phyloP scores from a whole-genome alignment of 2,797 vertebrate species.

The Uromys caudimaculatus region DNA sequence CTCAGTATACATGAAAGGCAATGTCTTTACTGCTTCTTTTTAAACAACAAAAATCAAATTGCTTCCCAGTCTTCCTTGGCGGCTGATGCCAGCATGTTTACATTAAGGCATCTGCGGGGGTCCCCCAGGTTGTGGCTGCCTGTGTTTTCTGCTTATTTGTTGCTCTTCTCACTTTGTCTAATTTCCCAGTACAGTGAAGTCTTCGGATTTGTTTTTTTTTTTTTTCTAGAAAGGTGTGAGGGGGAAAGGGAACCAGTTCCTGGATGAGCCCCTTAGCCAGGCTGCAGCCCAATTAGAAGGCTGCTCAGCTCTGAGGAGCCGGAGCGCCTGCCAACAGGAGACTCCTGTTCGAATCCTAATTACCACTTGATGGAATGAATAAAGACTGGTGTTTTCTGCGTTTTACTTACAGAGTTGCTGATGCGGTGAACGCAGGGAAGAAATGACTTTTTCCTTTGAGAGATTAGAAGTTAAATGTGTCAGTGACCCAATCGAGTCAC shows the following conservation, averaged over 20 bases:
- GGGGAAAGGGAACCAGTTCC: constrained; percentile 57
- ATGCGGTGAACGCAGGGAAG: constrained; percentile 79
- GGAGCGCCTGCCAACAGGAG: constrained; percentile 69
- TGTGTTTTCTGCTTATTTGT: constrained; percentile 30
- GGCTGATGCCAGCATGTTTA: constrained; percentile 52
- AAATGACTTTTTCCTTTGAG: constrained; percentile 67
- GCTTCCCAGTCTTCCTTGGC: constrained; percentile 9
- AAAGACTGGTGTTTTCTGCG: constrained; percentile 76
- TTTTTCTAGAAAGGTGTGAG: constrained; percentile 67
- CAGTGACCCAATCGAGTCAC: not conserved
- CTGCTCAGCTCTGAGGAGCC: constrained; percentile 82
- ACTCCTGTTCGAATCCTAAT: constrained; percentile 84
- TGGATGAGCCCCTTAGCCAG: constrained; percentile 63
- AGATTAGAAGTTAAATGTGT: constrained; percentile 59
- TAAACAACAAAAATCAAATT: constrained; percentile 48
- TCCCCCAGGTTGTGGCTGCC: constrained; percentile 38
- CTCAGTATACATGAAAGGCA: not conserved
- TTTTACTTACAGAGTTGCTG: constrained; percentile 85
- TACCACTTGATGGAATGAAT: constrained; percentile 85
- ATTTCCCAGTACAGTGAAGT: constrained; percentile 73
- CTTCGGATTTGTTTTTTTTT: constrained; percentile 62
- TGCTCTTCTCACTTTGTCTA: constrained; percentile 67
- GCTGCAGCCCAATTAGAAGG: constrained; percentile 84
- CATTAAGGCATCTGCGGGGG: constrained; percentile 38
- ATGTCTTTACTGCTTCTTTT: constrained; percentile 48